Evolutionary conservation across 2,113 vertebrate species (phyloP).

Genomic region (Neoarius graeffei): DNA sequence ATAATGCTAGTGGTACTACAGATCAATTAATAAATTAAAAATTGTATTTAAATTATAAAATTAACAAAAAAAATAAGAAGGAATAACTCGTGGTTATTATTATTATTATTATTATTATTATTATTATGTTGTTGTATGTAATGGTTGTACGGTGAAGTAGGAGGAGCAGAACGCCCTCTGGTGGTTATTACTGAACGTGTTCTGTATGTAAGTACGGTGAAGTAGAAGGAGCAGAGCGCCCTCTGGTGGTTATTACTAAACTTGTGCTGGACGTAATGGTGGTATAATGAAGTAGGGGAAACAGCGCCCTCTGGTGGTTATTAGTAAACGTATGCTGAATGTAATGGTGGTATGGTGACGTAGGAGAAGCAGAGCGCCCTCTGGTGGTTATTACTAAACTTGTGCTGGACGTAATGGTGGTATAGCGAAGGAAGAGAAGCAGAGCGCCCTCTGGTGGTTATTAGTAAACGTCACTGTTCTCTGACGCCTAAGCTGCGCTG

Average conservation of each 20-base stretch:
- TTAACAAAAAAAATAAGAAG: background rate
- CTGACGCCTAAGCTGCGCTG: background rate
- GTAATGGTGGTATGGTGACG: background rate
- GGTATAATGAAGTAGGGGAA: too few relatives aligned
- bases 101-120: background rate
- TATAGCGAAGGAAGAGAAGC: background rate
- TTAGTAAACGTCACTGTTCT: background rate
- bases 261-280: too few relatives aligned
- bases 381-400: too few relatives aligned
- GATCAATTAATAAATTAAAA: background rate
- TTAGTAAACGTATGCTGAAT: background rate
- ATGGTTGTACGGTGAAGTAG: background rate
- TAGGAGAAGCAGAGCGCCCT: background rate
- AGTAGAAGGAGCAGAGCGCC: background rate
- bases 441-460: conserved; percentile 14
- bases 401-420: background rate
- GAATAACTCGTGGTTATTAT: background rate
- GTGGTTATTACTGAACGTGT: too few relatives aligned
- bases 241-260: too few relatives aligned
- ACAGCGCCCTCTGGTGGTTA: too few relatives aligned
- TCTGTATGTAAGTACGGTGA: too few relatives aligned
- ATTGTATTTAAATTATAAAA: background rate
- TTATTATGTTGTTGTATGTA: background rate
- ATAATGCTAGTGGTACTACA: background rate
- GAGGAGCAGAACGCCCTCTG: background rate